phyloP scores from a whole-genome alignment of 2,888 invertebrate genomes.

The Apamea sordens region DNA sequence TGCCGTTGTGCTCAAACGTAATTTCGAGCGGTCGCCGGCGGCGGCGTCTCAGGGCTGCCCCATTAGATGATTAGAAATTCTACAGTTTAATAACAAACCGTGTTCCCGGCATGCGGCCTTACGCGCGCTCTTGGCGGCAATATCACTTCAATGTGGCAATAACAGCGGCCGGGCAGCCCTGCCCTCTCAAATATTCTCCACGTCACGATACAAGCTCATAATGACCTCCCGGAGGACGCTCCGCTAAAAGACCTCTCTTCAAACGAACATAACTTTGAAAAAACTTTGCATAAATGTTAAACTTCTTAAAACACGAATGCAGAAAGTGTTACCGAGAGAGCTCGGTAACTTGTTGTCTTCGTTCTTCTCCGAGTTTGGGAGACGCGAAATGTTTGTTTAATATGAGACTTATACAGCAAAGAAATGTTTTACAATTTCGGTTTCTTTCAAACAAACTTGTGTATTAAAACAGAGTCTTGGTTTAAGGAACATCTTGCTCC shows the following conservation, averaged over 20 bases:
- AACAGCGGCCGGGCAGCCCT: slow-evolving; percentile 11
- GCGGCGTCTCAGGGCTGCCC: slow-evolving; percentile 17
- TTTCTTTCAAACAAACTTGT: slow-evolving; percentile 49
- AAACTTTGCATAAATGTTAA: slow-evolving; percentile 48
- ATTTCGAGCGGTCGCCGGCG: slow-evolving; percentile 9
- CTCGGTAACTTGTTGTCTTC: slow-evolving; percentile 46
- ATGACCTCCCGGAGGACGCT: slow-evolving; percentile 47
- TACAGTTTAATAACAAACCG: slow-evolving; percentile 37
- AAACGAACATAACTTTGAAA: slow-evolving; percentile 49
- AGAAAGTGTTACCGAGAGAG: slow-evolving; percentile 51
- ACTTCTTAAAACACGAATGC: slow-evolving; percentile 52
- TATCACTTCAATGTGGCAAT: slow-evolving; percentile 18
- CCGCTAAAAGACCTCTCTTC: slow-evolving; percentile 30
- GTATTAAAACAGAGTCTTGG: slow-evolving; percentile 12
- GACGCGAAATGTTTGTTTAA: slow-evolving; percentile 44
- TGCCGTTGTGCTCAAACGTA: slow-evolving; percentile 23
- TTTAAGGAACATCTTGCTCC: not conserved
- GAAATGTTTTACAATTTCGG: slow-evolving; percentile 25
- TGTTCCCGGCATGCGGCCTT: slow-evolving; percentile 12
- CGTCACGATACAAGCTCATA: slow-evolving; percentile 27
- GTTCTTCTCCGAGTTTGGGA: not conserved
- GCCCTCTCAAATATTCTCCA: slow-evolving; percentile 10
- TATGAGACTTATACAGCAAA: slow-evolving; percentile 30
- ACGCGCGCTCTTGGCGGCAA: not conserved
- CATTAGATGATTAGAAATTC: slow-evolving; percentile 13